Conservation (phyloP, 2,113 vertebrate species). For the Atrichornis clamosus region DNA sequence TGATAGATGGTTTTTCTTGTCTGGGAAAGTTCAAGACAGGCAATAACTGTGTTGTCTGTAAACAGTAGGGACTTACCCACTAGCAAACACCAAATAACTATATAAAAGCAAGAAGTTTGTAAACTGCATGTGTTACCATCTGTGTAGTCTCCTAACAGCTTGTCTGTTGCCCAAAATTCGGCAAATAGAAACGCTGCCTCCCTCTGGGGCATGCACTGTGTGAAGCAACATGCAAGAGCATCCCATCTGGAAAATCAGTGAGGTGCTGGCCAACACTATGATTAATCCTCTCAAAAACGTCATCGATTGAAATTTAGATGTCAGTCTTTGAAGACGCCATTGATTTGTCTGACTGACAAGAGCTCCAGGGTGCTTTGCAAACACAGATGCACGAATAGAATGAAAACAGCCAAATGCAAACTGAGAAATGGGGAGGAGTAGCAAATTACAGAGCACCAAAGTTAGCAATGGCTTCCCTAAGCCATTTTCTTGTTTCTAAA, state of each 20-base stretch:
- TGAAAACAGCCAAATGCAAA: neutral
- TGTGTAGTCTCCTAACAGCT: neutral
- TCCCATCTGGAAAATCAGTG: neutral
- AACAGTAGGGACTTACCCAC: neutral
- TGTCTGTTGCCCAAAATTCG: neutral
- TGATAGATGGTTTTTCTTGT: neutral
- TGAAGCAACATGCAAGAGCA: neutral
- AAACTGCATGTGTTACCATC: neutral
- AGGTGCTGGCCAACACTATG: neutral
- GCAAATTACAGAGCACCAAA: conserved; percentile 1
- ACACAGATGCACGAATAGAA: neutral
- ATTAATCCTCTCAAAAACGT: neutral
- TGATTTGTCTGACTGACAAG: neutral
- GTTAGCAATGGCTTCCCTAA: neutral
- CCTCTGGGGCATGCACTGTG: neutral
- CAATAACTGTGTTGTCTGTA: neutral
- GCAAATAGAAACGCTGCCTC: neutral
- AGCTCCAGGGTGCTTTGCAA: neutral
- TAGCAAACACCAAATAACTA: neutral
- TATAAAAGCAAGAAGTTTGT: neutral
- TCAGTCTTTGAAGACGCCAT: neutral
- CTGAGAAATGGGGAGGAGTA: neutral
- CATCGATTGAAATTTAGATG: neutral
- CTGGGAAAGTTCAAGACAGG: neutral
- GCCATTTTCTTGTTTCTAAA: neutral